Percentiles rank a stretch among this genome's conserved stretches.
Evolutionary conservation across 2,797 vertebrate species (phyloP).

Genomic region (Anabacerthia variegaticeps): DNA sequence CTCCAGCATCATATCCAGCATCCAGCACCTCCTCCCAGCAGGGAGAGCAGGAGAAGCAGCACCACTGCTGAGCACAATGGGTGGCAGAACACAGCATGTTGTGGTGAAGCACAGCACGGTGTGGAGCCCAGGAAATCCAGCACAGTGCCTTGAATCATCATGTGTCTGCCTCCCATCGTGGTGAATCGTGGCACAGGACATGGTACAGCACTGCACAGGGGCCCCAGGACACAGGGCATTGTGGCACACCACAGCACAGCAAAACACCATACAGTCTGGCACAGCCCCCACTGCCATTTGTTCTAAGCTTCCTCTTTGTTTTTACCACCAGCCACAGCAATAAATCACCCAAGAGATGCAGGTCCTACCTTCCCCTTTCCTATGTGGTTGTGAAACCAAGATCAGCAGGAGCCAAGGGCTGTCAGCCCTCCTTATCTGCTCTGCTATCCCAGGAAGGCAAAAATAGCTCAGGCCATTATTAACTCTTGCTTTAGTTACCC

Average conservation of each 20-base stretch:
- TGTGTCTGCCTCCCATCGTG: rapidly evolving
- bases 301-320: background rate
- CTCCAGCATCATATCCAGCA: rapidly evolving
- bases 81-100: rapidly evolving
- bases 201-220: rapidly evolving
- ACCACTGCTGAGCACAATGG: rapidly evolving
- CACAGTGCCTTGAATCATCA: rapidly evolving
- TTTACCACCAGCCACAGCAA: background rate
- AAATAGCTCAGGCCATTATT: background rate
- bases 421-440: background rate
- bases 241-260: background rate
- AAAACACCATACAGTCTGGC: rapidly evolving
- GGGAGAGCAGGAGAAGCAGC: background rate
- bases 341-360: no score
- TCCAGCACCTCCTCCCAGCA: background rate
- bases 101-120: rapidly evolving
- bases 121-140: rapidly evolving
- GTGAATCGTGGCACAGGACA: rapidly evolving
- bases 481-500: background rate
- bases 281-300: rapidly evolving
- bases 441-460: background rate
- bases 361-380: rapidly evolving
- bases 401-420: background rate
- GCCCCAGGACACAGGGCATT: background rate
- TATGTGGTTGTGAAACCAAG: rapidly evolving